Conservation (phyloP, 2,797 vertebrate species). For the Liparis tanakae region DNA sequence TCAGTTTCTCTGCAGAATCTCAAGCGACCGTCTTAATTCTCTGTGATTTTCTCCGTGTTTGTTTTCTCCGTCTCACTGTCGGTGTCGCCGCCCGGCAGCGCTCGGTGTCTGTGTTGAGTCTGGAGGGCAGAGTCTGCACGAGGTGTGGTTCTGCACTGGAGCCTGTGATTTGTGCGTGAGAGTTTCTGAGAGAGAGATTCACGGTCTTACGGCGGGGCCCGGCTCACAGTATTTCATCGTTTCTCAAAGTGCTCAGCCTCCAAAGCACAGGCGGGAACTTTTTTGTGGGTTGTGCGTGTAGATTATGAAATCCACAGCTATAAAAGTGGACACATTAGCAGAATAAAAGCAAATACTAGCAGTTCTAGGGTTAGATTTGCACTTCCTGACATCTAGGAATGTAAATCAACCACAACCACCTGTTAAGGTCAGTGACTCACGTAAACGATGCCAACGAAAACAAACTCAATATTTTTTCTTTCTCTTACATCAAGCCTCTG, state of each 20-base stretch:
- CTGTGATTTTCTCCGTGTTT: not conserved
- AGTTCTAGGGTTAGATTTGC: no score
- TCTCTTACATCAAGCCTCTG: not conserved
- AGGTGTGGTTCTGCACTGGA: not conserved
- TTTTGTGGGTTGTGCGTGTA: not conserved
- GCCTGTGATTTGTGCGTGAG: constrained; percentile 5
- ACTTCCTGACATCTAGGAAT: constrained; percentile 15
- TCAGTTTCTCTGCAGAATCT: not conserved
- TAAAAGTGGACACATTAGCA: not conserved
- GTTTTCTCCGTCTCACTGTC: not conserved
- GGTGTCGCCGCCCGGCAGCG: not conserved
- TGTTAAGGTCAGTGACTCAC: constrained; percentile 35
- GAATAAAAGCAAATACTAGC: not conserved
- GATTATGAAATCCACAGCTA: constrained; percentile 8
- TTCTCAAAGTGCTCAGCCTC: not conserved
- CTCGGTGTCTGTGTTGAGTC: not conserved
- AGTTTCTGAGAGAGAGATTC: not conserved
- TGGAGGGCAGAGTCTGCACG: not conserved
- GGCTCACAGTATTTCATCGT: not conserved
- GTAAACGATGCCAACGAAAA: constrained; percentile 8
- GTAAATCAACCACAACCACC: not conserved
- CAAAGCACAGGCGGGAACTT: constrained; percentile 41
- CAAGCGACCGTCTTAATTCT: not conserved
- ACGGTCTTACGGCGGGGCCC: not conserved
- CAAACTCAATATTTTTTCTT: not conserved